Evolutionary conservation across 2,797 vertebrate genomes (phyloP), one percentile per base, ranked within the genome.

Genomic region (Orestias chungarensis): DNA sequence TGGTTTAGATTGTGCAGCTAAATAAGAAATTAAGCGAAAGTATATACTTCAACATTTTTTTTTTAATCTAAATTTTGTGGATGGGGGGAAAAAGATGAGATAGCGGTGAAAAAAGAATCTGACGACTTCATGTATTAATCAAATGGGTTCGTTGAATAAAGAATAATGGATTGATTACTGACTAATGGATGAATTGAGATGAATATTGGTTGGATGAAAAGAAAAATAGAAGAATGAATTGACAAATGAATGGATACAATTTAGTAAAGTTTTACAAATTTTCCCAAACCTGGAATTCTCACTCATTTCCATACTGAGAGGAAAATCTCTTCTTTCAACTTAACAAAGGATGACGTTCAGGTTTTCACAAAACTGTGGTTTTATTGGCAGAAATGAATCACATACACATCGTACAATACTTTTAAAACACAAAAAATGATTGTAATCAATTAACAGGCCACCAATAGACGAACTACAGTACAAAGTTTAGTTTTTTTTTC

Each of bases 331-430:
- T 57, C 8, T 18, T 29, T 9, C 14, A 35, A 12, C 33, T 11
- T n/a, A 0, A n/a, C 33, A 40, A 68, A 5, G 1, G 11, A 20
- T 8, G 15, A 20, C 46, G 29, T 73, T 47, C 1, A 42, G 25
- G 71, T 84, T 64, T 85, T 85, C 57, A 75, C 17, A 66, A 85
- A 83, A 80, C 62, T 69, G 43, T 47, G 2, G 42, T 20, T 91
- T 93, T 91, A 91, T 92, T 92, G 83, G 85, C 76, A 85, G 54
- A 73, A 78, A 79, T 43, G 59, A 57, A 54, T 70, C 62, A 69
- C 5, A 80, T 85, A 91, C 73, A 79, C 57, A 66, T 69, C 73
- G 82, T 44, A 75, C 40, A 80, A 55, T 75, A 74, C 44, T 87
- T 25, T 79, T 79, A 18, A 79, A 70, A 74, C 61, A 57, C 54